These are phyloP conservation scores for Phasianus colchicus DNA, from an alignment of 2,113 vertebrate genomes.

Conservation along the genomic window DNA sequence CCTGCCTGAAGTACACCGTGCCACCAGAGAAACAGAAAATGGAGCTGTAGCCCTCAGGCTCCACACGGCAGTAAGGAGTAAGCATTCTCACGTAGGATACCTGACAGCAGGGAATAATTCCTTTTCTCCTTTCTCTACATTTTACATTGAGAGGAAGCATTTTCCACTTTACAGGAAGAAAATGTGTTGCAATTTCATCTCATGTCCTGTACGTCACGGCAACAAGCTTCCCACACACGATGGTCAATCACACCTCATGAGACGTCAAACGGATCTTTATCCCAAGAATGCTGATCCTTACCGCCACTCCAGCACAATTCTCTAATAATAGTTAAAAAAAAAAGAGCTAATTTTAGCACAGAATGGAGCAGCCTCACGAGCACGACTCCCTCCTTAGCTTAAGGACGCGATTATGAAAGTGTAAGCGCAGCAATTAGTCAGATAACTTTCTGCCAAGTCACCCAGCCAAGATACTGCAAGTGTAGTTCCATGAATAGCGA, in stretches of 20 bases:
- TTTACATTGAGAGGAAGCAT: neutral
- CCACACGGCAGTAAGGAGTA: neutral
- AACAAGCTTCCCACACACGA: neutral
- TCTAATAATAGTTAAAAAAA: fast-evolving
- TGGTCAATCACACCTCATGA: neutral
- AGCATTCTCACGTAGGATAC: neutral
- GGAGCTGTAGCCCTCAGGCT: neutral
- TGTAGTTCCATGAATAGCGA: fast-evolving
- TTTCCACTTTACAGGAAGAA: neutral
- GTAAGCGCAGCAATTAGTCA: fast-evolving
- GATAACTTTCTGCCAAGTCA: neutral
- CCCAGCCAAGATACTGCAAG: neutral
- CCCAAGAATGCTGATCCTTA: neutral
- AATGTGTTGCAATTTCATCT: slow-evolving; percentile 51
- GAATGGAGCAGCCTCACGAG: neutral
- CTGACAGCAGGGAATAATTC: neutral
- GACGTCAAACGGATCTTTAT: neutral
- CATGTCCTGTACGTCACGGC: slow-evolving; percentile 2
- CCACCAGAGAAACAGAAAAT: neutral
- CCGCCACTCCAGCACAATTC: neutral
- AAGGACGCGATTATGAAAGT: neutral
- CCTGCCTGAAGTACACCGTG: neutral
- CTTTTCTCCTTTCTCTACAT: neutral
- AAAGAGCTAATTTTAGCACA: neutral
- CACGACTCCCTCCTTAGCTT: neutral